Evolutionary conservation across 2,888 invertebrate species (phyloP), one percentile per base, ranked within the genome.

Genomic region (Cerceris ruficornis): DNA sequence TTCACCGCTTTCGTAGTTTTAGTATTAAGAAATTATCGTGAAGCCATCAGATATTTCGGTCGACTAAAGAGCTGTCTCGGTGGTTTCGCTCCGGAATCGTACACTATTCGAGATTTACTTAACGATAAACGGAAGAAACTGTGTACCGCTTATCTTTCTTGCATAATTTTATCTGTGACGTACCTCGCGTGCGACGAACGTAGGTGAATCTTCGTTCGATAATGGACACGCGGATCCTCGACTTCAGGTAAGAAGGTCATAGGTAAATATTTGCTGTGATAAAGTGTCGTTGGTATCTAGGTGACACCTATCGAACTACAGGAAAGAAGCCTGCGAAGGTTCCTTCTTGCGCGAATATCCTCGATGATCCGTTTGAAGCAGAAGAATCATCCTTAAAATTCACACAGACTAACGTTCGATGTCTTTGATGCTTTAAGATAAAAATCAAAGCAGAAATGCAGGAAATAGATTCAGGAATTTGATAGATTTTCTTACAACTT

Each of bases 121-220:
- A 82, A 81, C 86, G 89, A 89, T 89, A 88, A 89, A 70, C n/a
- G 82, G 72, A 73, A 65, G 68, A 17, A 54, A 62, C 46, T 81
- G 78, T 84, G 81, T 82, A 50, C 68, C 61, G 82, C 83, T 89
- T 89, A 88, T 89, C 88, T 85, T 77, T 73, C 82, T 62, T 71
- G 84, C 75, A 83, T 76, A 82, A 86, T 86, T 88, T 87, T 88
- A 88, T 88, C 83, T 82, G 65, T 68, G 57, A 66, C 68, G 62
- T 67, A 59, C 64, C 50, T 76, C 66, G 57, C 55, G 61, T 41
- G 52, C 49, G 15, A 28, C 13, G 43, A 42, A 14, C 42, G 58
- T 66, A 68, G 69, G 52, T 72, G 74, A 81, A 70, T 75, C 69
- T 54, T 43, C 58, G 15, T 49, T 14, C 60, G 74, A 77, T 75